These are phyloP conservation scores for Neoarius graeffei DNA, from an alignment of 2,113 vertebrate species.

Conservation along the genomic window DNA sequence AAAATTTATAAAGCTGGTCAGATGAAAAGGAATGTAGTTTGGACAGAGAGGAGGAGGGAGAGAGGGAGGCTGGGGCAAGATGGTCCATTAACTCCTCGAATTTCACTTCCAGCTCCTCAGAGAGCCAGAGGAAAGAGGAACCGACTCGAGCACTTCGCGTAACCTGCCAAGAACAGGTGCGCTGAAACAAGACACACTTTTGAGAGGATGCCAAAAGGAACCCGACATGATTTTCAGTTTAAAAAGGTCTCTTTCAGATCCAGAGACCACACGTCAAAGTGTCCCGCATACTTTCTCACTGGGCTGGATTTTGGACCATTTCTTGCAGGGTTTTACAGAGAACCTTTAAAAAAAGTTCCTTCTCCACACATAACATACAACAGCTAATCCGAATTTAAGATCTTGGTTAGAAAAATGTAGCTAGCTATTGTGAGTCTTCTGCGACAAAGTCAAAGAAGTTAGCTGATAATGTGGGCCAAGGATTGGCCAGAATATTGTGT, in stretches of 20 bases:
- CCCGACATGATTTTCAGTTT: background rate
- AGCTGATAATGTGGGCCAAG: background rate
- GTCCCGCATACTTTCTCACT: background rate
- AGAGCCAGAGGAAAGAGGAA: slow-evolving; percentile 15
- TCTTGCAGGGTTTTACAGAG: background rate
- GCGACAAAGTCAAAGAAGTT: background rate
- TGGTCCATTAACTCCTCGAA: slow-evolving; percentile 63
- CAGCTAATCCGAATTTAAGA: background rate
- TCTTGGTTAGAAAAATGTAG: background rate
- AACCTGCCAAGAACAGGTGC: slow-evolving; percentile 13
- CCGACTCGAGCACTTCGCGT: background rate
- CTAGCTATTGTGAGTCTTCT: background rate
- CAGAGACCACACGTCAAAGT: background rate
- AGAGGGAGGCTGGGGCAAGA: slow-evolving; percentile 35
- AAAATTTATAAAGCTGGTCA: slow-evolving; percentile 66
- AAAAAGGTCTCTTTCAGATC: background rate
- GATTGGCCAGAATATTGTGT: background rate
- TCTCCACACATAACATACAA: background rate
- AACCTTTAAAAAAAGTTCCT: background rate
- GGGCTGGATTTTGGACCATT: no score
- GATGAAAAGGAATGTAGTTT: slow-evolving; percentile 69
- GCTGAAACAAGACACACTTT: background rate
- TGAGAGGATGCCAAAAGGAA: background rate
- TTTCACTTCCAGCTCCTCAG: slow-evolving; percentile 37
- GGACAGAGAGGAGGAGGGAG: slow-evolving; percentile 46